Conservation (phyloP, 2,113 vertebrate species). For the Cebus imitator region DNA sequence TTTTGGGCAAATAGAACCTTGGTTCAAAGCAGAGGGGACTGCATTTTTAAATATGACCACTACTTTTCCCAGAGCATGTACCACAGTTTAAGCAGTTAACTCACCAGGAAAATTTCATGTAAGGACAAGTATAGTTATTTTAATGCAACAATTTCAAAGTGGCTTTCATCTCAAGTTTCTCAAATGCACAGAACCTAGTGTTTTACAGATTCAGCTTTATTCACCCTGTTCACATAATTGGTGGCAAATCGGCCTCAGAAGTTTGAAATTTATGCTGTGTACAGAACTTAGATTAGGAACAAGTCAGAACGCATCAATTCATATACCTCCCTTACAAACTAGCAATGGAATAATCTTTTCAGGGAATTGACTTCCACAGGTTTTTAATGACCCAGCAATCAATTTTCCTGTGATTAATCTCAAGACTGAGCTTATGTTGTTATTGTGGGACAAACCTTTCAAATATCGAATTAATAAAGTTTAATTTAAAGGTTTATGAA, state of each 20-base stretch:
- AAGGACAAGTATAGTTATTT: neutral
- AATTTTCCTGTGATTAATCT: conserved; percentile 49
- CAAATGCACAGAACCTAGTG: neutral
- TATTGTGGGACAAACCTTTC: neutral
- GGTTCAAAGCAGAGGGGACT: neutral
- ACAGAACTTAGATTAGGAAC: conserved; percentile 12
- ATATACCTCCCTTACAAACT: neutral
- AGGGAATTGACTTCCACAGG: conserved; percentile 1
- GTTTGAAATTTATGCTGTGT: conserved; percentile 40
- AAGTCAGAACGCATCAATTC: conserved; percentile 42
- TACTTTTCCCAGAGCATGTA: neutral
- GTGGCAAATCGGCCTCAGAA: conserved; percentile 22
- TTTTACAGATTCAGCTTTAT: neutral
- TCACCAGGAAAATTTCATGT: neutral
- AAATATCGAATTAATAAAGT: conserved; percentile 39
- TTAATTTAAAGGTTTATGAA: conserved; percentile 38
- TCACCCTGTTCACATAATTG: neutral
- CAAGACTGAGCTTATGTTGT: neutral
- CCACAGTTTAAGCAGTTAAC: neutral
- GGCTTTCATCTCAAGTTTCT: conserved; percentile 23
- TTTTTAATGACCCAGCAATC: conserved; percentile 52
- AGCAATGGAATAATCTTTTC: conserved; percentile 8
- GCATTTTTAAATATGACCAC: neutral
- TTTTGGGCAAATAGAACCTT: neutral
- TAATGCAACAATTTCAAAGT: neutral